Evolutionary conservation across 2,888 invertebrate species (phyloP).

Genomic region (Eupithecia subumbrata): DNA sequence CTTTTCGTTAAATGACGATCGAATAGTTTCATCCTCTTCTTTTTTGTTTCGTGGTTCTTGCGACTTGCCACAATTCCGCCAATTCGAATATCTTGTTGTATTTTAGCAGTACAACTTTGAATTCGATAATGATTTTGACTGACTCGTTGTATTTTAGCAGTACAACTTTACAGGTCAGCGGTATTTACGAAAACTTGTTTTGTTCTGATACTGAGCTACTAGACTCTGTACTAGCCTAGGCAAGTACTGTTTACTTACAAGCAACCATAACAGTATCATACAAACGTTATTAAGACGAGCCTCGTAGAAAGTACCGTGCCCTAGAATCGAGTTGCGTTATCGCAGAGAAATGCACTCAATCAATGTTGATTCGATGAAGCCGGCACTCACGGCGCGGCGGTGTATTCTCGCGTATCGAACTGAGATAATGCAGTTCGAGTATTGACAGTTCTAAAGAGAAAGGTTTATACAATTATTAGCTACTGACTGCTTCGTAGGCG

Average conservation of each 20-base stretch:
- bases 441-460: neutral
- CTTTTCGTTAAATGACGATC: no score
- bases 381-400: constrained; percentile 12
- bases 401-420: constrained; percentile 15
- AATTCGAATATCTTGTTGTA: no score
- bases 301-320: constrained; percentile 45
- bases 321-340: constrained; percentile 42
- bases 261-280: constrained; percentile 31
- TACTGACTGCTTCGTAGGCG: neutral
- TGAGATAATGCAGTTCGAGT: neutral
- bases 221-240: neutral
- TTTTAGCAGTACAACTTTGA: no score
- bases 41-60: no score
- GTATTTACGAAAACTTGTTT: no score
- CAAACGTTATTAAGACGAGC: constrained; percentile 37
- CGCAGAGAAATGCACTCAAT: constrained; percentile 46
- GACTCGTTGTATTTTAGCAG: no score
- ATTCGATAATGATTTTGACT: no score
- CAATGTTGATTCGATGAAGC: constrained; percentile 38
- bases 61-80: no score
- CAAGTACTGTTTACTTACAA: neutral
- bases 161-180: no score
- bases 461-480: neutral
- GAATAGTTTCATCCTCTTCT: no score
- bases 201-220: neutral